Base-by-base conservation (phyloP, 2,113 vertebrate genomes). In the Seriola dumerili region DNA sequence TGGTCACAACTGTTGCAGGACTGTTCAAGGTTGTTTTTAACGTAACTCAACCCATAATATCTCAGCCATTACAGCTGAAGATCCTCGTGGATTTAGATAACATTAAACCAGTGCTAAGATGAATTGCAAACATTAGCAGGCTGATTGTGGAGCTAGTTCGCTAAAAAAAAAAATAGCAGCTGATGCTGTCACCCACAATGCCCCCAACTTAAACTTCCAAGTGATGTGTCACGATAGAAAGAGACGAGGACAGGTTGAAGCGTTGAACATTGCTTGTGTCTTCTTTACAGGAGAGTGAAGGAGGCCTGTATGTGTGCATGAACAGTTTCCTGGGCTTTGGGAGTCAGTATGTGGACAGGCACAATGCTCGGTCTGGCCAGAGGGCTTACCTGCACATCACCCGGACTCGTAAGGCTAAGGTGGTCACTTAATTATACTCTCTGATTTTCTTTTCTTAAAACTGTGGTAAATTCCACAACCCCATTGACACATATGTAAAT, bases 251-350 rank as follows among this genome's bases (percentile, higher is more conserved):
- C 25, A 40, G n/a, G 5, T 12, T 46, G 5, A 29, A 25, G 38
- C 36, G 13, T 11, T 62, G 57, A 58, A 54, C 16, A 40, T 19
- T 36, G 14, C 6, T 0, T 34, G 6, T 71, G 42, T 0, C 65
- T 42, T 82, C 2, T 57, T 84, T 48, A 7, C 88, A 99, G 98
- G 98, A 99, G 88, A 98, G 96, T 8, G 98, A 99, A 69, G 97
- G 98, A 0, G 98, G 98, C 44, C 94, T 99, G 74, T 99, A 97
- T 84, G 96, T 99, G 91, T 99, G 98, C 90, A 99, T 99, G 98
- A 99, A 98, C 93, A 98, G 96, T 40, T 99, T 99, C 93, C 94
- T 99, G 86, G 98, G 98, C 61, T 99, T 98, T 75, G 97, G 98
- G 50, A 96, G 97, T 78, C 96, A 97, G 40, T 97, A 97, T 93